Evolutionary conservation across 2,113 vertebrate species (phyloP).

Genomic region (Nyctereutes procyonoides): DNA sequence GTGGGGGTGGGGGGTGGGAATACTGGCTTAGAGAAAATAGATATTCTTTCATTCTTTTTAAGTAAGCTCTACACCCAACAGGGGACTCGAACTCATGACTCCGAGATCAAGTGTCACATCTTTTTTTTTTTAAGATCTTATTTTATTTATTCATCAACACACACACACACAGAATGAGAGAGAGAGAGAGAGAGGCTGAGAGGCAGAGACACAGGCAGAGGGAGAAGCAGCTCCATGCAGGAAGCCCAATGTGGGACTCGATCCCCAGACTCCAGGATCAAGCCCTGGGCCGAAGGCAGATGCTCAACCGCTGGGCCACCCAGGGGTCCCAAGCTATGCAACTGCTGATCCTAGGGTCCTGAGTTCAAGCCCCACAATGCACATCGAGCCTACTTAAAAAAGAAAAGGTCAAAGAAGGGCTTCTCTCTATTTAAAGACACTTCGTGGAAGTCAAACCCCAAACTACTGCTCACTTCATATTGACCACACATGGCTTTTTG

Average conservation of each 20-base stretch:
- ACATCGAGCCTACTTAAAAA: not conserved
- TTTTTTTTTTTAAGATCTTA: no score
- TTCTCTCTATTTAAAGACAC: not conserved
- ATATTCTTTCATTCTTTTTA: not conserved
- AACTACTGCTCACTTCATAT: not conserved
- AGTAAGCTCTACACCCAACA: not conserved
- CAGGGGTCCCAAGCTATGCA: no score
- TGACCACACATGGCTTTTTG: not conserved
- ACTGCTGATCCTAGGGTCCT: not conserved
- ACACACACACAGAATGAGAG: no score
- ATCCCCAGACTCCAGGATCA: no score
- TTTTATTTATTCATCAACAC: no score
- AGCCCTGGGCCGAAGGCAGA: no score
- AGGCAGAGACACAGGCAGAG: not conserved
- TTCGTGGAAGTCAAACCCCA: not conserved
- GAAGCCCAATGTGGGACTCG: not conserved
- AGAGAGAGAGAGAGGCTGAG: not conserved
- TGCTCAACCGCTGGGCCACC: no score
- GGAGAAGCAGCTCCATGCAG: not conserved
- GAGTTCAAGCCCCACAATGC: not conserved
- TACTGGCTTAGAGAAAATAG: not conserved
- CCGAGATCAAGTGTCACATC: not conserved
- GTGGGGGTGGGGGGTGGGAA: fast-evolving
- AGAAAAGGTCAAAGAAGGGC: not conserved
- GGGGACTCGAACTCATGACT: not conserved